Evolutionary conservation across 1,140 invertebrate genomes (phyloP).

Genomic region (Macrocentrus cingulum): DNA sequence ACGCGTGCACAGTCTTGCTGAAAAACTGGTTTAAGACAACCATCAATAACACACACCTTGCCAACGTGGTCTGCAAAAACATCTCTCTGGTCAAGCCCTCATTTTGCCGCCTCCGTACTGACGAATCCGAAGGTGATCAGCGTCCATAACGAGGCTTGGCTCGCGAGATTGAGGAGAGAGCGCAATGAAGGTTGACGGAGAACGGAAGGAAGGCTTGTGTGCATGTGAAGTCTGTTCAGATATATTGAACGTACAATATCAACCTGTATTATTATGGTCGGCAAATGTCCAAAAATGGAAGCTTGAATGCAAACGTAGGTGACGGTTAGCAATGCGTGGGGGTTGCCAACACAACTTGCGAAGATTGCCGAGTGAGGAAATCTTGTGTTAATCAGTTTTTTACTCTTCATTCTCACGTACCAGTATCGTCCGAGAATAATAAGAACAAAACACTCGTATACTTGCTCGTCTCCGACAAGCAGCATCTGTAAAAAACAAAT

Average conservation of each 20-base stretch:
- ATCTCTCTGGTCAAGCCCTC: background rate
- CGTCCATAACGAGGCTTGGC: background rate
- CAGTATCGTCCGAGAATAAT: background rate
- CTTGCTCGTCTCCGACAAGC: background rate
- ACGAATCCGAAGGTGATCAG: background rate
- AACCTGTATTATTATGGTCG: constrained; percentile 10
- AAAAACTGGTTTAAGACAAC: background rate
- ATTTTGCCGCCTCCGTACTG: background rate
- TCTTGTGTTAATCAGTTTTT: background rate
- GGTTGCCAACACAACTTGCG: background rate
- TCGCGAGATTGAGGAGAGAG: background rate
- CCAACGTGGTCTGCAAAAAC: background rate
- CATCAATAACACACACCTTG: background rate
- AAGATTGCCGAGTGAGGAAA: constrained; percentile 3
- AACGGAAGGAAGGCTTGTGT: constrained; percentile 15
- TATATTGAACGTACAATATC: constrained; percentile 14
- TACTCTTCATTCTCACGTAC: background rate
- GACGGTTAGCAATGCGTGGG: background rate
- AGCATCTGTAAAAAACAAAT: background rate
- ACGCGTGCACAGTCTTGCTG: background rate
- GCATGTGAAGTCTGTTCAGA: background rate
- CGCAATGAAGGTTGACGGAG: constrained; percentile 1
- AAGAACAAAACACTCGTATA: background rate
- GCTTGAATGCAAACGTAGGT: constrained; percentile 12
- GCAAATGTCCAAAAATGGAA: constrained; percentile 23